Percentiles rank a stretch among this genome's conserved stretches.
phyloP scores from a whole-genome alignment of 1,140 invertebrate species.

The Lineus longissimus region DNA sequence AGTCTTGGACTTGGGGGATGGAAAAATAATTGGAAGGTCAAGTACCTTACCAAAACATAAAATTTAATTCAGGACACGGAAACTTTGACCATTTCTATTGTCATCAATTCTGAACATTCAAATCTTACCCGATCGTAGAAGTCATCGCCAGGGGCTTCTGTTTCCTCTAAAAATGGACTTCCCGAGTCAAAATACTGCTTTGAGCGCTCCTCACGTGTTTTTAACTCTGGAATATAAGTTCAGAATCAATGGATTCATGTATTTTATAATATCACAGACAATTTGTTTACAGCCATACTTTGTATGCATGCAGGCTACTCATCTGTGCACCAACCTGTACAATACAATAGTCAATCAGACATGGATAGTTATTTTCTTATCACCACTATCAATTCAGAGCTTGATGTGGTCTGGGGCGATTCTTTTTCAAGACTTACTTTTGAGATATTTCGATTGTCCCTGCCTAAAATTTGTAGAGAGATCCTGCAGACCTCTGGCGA shows the following conservation, averaged over 20 bases:
- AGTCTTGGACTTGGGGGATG: no score
- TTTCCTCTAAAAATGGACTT: slow-evolving; percentile 6
- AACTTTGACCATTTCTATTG: no score
- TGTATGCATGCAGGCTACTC: no score
- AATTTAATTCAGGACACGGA: no score
- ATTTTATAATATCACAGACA: no score
- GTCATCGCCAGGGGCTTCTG: slow-evolving; percentile 24
- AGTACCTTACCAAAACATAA: neutral
- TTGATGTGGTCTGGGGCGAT: neutral
- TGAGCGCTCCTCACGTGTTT: slow-evolving; percentile 82
- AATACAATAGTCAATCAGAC: no score
- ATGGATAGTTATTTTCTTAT: neutral
- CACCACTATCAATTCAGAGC: neutral
- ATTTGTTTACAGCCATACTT: no score
- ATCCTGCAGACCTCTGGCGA: slow-evolving; percentile 79
- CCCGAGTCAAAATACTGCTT: slow-evolving; percentile 72
- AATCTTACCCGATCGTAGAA: slow-evolving; percentile 45
- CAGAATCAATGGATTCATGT: no score
- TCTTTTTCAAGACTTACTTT: slow-evolving; percentile 43
- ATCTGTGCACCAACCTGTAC: no score
- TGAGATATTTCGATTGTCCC: slow-evolving; percentile 79
- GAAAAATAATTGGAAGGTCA: no score
- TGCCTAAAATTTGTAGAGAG: slow-evolving; percentile 75
- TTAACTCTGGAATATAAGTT: slow-evolving; percentile 64
- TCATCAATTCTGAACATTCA: no score